phyloP scores from a whole-genome alignment of 2,113 vertebrate genomes.

The Ramphastos sulfuratus region DNA sequence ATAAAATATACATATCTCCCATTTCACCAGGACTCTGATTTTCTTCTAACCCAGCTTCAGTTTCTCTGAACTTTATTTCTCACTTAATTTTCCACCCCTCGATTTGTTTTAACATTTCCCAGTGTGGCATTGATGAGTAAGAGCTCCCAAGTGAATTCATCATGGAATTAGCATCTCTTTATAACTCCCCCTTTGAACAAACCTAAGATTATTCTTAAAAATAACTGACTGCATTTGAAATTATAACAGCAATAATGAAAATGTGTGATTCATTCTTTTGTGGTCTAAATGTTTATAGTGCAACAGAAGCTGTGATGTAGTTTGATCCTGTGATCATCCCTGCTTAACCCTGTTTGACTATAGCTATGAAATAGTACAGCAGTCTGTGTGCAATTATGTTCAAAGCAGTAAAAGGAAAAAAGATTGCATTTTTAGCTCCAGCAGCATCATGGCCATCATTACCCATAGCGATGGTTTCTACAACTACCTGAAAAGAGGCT shows the following conservation, averaged over 20 bases:
- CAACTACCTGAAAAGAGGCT: too few relatives aligned
- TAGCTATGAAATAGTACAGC: background rate
- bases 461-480: background rate
- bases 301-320: background rate
- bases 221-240: background rate
- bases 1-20: background rate
- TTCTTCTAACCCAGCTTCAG: background rate
- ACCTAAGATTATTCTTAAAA: background rate
- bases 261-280: background rate
- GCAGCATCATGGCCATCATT: background rate
- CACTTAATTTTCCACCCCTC: background rate
- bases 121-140: background rate
- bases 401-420: background rate
- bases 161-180: background rate
- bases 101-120: background rate
- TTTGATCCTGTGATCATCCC: background rate
- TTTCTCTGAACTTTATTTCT: background rate
- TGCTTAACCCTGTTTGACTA: background rate
- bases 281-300: background rate
- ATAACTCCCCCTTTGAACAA: background rate
- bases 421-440: background rate
- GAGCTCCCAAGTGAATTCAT: background rate
- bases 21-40: background rate
- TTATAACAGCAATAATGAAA: background rate
- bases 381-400: background rate